Conservation (phyloP, 2,797 vertebrate genomes). For the Malacoctenus gilli region DNA sequence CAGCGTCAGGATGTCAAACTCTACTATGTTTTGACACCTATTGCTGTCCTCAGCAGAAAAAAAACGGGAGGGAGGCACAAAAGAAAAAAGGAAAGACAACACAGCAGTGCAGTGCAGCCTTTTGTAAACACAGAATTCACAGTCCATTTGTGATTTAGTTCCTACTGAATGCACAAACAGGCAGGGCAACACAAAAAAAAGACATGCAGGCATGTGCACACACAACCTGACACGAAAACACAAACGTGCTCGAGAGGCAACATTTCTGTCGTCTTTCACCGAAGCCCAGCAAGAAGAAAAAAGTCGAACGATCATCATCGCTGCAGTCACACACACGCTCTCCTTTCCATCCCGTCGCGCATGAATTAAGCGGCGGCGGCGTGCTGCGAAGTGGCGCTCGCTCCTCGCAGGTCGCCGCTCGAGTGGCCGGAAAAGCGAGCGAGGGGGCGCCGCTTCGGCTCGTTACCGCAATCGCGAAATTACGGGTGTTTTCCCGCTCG, state of each 20-base stretch:
- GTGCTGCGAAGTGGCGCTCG: too few relatives aligned
- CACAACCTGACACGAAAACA: too few relatives aligned
- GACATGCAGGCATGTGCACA: neutral
- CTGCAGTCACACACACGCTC: too few relatives aligned
- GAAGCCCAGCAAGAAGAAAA: too few relatives aligned
- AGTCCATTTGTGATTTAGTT: conserved; percentile 63
- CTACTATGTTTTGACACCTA: conserved; percentile 70
- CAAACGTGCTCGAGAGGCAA: too few relatives aligned
- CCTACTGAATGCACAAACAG: conserved; percentile 54
- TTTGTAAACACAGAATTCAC: conserved; percentile 66
- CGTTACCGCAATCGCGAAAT: conserved; percentile 8
- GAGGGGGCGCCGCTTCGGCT: conserved; percentile 7
- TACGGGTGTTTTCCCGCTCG: conserved; percentile 1
- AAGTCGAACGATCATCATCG: too few relatives aligned
- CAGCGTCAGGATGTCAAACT: conserved; percentile 72
- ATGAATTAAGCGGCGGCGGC: too few relatives aligned
- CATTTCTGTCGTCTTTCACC: too few relatives aligned
- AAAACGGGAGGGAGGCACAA: neutral
- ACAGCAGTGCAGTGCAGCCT: conserved; percentile 30
- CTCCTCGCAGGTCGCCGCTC: too few relatives aligned
- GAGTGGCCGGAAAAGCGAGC: neutral
- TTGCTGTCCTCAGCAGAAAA: conserved; percentile 78
- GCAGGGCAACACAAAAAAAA: conserved; percentile 17
- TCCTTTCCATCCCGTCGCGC: too few relatives aligned
- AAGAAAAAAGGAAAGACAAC: too few relatives aligned